Percentiles rank a stretch among this genome's conserved stretches.
Evolutionary conservation across 92 coral and sea anemone genomes (phyloP).

Genomic region (Parazoanthus swiftii): DNA sequence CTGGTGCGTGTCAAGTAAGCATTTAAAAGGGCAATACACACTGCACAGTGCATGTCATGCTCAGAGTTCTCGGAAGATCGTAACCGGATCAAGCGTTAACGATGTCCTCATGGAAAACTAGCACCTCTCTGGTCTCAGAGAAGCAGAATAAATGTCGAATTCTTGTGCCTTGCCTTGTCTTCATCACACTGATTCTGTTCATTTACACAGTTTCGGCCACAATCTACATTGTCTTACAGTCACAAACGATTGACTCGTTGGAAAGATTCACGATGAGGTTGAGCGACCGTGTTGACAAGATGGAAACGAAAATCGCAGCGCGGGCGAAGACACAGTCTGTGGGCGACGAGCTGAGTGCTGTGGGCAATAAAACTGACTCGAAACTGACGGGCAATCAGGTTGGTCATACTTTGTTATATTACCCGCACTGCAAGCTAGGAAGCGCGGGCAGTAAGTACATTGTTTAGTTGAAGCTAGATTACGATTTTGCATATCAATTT

Average conservation of each 20-base stretch:
- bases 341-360: slow-evolving; percentile 7
- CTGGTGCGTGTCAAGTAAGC: neutral
- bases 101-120: slow-evolving; percentile 35
- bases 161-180: slow-evolving; percentile 35
- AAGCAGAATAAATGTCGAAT: slow-evolving; percentile 22
- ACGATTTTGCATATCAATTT: neutral
- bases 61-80: slow-evolving; percentile 21
- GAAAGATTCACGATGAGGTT: slow-evolving; percentile 59
- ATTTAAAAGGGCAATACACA: slow-evolving; percentile 15
- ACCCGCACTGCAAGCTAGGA: neutral
- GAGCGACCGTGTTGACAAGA: slow-evolving; percentile 55
- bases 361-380: neutral
- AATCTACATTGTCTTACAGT: slow-evolving; percentile 53
- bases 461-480: neutral
- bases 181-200: slow-evolving; percentile 8
- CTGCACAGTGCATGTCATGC: neutral
- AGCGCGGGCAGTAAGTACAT: neutral
- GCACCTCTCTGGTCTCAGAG: slow-evolving; percentile 19
- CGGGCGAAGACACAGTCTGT: slow-evolving; percentile 21
- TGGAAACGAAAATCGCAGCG: slow-evolving; percentile 66
- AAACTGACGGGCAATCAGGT: slow-evolving; percentile 9
- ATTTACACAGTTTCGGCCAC: slow-evolving; percentile 33
- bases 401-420: neutral
- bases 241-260: slow-evolving; percentile 62
- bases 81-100: neutral